Evolutionary conservation across 2,113 vertebrate species (phyloP), one percentile per base, ranked within the genome.

Genomic region (Chauna torquata): DNA sequence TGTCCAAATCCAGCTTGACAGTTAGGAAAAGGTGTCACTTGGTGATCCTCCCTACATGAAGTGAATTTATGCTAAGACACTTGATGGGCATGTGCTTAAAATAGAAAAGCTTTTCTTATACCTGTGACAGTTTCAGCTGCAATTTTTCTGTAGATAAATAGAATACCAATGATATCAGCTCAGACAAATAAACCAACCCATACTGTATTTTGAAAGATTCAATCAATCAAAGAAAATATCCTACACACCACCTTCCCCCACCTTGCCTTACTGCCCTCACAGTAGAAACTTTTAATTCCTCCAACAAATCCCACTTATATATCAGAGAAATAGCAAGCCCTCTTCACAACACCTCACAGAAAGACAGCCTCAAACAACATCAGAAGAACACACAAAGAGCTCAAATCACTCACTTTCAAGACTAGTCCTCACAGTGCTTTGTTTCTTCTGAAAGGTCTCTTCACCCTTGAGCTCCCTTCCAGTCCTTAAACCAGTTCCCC

Each of bases 1-100:
- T 79, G 17, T 91, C 83, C 82, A 96, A 96, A 88, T 84, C 24
- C 78, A 44, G 64, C 59, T 64, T 89, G n/a, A 64, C 32, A 72
- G 34, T 42, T 80, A 88, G 88, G 32, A 86, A 84, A 71, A 84
- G 14, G 47, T 88, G 47, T 40, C 82, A 82, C 47, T 78, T 87
- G 8, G 38, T n/a, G 47, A 90, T 90, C 45, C 45, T 59, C n/a
- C 36, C 12, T 59, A 10, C 18, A 81, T 84, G 72, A 94, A 82
- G 85, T 49, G 17, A 80, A 83, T 93, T 90, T 83, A 74, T 52
- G 38, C 47, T 70, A 71, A 94, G 83, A 93, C 44, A 91, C 5
- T 68, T 75, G 49, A 81, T 52, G 27, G 69, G 10, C 59, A 93
- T 57, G 15, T 65, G 11, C 55, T 88, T 79, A 59, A 90, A 95